These are phyloP conservation scores for Poeciliopsis paucimaculata DNA, from an alignment of 2,797 vertebrate species.

Conservation along the genomic window DNA sequence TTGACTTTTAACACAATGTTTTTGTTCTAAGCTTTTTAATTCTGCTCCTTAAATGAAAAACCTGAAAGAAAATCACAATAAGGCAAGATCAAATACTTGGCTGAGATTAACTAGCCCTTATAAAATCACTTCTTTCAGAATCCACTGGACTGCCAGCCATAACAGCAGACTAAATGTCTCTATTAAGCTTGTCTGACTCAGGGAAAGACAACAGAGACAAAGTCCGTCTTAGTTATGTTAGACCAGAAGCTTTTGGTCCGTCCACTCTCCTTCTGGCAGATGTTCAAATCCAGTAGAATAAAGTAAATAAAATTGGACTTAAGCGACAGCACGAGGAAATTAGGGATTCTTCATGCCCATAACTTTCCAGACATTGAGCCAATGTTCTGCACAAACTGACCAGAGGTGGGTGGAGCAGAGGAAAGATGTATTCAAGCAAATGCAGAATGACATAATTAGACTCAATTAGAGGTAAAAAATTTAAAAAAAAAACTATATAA, in stretches of 20 bases:
- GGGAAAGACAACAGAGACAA: not conserved
- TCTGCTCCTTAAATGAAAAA: not conserved
- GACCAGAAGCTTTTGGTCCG: not conserved
- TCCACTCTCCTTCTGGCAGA: not conserved
- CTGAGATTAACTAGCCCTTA: not conserved
- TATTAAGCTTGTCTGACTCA: not conserved
- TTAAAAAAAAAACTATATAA: no score
- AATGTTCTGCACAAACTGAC: not conserved
- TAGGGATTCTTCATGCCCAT: not conserved
- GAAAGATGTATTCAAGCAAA: not conserved
- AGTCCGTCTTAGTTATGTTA: not conserved
- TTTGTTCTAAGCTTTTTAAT: not conserved
- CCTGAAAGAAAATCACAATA: no score
- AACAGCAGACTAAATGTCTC: not conserved
- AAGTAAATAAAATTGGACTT: not conserved
- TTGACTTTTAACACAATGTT: not conserved
- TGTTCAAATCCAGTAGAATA: not conserved
- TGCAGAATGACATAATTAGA: not conserved
- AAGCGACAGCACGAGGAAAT: not conserved
- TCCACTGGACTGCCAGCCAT: not conserved
- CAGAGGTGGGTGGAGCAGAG: not conserved
- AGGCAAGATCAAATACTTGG: not conserved
- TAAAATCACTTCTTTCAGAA: not conserved
- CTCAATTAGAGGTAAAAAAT: not conserved
- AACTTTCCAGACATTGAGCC: not conserved